Evolutionary conservation across 2,888 invertebrate species (phyloP).

Genomic region (Eupithecia subumbrata): DNA sequence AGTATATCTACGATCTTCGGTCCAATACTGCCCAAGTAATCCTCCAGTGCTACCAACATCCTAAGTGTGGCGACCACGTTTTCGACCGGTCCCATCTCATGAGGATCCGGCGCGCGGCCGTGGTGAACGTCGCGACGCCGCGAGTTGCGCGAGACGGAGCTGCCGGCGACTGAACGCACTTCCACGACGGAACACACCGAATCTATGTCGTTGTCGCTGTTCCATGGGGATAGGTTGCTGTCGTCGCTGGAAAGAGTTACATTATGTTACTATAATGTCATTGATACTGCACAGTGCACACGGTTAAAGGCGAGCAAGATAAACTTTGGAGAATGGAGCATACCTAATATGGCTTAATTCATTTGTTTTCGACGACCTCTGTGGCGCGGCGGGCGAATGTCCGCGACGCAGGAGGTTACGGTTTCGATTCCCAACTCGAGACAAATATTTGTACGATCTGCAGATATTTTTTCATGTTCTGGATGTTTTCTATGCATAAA

Average conservation of each 20-base stretch:
- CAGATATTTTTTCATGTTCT: too few relatives aligned
- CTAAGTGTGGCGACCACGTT: conserved; percentile 88
- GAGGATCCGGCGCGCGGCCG: conserved; percentile 36
- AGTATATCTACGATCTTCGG: conserved; percentile 90
- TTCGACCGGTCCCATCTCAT: conserved; percentile 73
- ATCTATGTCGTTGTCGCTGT: conserved; percentile 66
- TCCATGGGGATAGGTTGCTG: conserved; percentile 68
- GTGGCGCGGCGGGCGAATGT: too few relatives aligned
- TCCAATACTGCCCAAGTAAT: conserved; percentile 92
- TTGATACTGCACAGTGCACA: too few relatives aligned
- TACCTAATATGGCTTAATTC: too few relatives aligned
- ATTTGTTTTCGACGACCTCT: too few relatives aligned
- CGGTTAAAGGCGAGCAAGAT: too few relatives aligned
- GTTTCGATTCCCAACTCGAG: too few relatives aligned
- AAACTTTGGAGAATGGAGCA: too few relatives aligned
- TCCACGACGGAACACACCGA: conserved; percentile 62
- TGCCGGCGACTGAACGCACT: conserved; percentile 53
- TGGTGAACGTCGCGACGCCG: conserved; percentile 30
- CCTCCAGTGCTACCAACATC: conserved; percentile 91
- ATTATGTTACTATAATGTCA: not conserved
- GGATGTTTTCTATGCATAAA: too few relatives aligned
- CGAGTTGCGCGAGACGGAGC: conserved; percentile 42
- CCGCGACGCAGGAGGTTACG: too few relatives aligned
- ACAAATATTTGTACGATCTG: too few relatives aligned
- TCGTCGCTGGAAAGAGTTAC: conserved; percentile 56